phyloP scores from a whole-genome alignment of 2,797 vertebrate species.

The Chiroxiphia lanceolata region DNA sequence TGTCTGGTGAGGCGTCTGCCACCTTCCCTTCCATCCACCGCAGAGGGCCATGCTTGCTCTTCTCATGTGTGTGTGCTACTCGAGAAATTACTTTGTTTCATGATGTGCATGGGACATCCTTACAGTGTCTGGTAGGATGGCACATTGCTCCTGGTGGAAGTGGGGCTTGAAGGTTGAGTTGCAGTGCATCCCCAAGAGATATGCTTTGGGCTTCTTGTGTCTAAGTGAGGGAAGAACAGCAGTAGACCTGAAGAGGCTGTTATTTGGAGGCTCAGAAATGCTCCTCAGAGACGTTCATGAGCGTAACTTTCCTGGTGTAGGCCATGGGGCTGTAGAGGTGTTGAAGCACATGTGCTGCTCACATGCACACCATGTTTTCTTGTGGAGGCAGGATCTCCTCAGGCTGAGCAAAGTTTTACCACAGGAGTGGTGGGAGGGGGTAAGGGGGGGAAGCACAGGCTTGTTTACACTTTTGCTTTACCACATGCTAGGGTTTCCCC shows the following conservation, averaged over 20 bases:
- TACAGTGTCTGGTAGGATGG: background rate
- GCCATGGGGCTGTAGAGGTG: background rate
- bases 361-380: background rate
- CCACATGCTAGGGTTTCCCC: background rate
- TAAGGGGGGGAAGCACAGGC: background rate
- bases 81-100: background rate
- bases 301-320: background rate
- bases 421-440: background rate
- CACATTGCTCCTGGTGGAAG: background rate
- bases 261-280: background rate
- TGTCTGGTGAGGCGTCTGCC: background rate
- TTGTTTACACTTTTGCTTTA: background rate
- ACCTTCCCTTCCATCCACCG: background rate
- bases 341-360: background rate
- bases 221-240: background rate
- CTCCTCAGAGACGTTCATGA: background rate
- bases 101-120: background rate
- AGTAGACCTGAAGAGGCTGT: background rate
- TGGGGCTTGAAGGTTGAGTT: background rate
- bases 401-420: background rate
- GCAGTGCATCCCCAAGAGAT: background rate
- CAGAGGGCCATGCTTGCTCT: background rate
- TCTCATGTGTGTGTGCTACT: background rate
- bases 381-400: background rate
- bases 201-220: background rate